A percentile compares a stretch with the other conserved stretches of the same genome.
These are phyloP conservation scores for Onychostoma macrolepis DNA, from an alignment of 2,113 vertebrate genomes.

Conservation along the genomic window DNA sequence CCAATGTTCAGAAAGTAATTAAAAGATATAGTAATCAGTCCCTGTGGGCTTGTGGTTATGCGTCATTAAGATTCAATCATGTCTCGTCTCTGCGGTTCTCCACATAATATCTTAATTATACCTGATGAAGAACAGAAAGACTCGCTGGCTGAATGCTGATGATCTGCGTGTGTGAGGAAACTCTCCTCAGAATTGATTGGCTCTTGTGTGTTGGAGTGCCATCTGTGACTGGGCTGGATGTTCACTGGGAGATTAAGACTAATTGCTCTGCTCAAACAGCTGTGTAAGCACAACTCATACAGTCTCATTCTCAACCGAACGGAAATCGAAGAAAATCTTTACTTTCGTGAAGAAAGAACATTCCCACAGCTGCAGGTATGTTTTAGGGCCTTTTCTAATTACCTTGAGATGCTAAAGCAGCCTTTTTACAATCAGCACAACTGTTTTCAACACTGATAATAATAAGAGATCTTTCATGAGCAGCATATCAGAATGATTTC, in stretches of 20 bases:
- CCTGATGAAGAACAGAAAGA: slow-evolving; percentile 11
- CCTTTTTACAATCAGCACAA: neutral
- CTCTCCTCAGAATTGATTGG: slow-evolving; percentile 24
- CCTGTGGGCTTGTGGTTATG: slow-evolving; percentile 1
- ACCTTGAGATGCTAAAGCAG: neutral
- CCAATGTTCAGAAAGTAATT: neutral
- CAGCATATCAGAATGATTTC: neutral
- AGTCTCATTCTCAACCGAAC: slow-evolving; percentile 42
- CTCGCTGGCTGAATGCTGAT: neutral
- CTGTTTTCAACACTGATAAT: neutral
- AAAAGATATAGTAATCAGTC: slow-evolving; percentile 1
- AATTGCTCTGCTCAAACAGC: slow-evolving; percentile 48
- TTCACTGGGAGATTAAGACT: slow-evolving; percentile 50
- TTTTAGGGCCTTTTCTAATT: neutral
- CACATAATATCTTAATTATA: slow-evolving; percentile 19
- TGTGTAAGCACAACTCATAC: slow-evolving; percentile 40
- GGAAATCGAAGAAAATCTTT: slow-evolving; percentile 37
- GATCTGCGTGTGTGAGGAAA: neutral
- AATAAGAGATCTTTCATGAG: neutral
- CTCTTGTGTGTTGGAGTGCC: slow-evolving; percentile 32
- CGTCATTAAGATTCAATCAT: slow-evolving; percentile 19
- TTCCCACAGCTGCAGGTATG: neutral
- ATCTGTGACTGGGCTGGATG: slow-evolving; percentile 48
- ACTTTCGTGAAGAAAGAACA: slow-evolving; percentile 31
- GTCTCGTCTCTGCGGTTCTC: neutral